A percentile compares a stretch with the other conserved stretches of the same genome.
Evolutionary conservation across 2,113 vertebrate genomes (phyloP).

Genomic region (Sclerurus mexicanus): DNA sequence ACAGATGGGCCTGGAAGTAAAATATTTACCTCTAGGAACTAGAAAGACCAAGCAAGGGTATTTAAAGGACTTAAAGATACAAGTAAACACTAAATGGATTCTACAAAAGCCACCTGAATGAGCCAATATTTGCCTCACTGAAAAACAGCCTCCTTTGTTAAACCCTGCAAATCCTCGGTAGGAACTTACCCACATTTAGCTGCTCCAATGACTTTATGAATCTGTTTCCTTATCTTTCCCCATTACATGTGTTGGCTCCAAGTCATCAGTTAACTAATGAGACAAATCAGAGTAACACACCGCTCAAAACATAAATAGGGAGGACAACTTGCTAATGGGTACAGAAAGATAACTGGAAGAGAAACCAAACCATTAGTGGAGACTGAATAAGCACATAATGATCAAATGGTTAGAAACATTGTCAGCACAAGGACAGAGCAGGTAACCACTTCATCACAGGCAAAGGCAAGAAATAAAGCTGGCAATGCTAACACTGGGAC

Average conservation of each 20-base stretch:
- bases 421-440: neutral
- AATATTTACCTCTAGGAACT: neutral
- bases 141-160: neutral
- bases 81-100: neutral
- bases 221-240: neutral
- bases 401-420: neutral
- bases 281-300: neutral
- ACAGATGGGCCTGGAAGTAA: neutral
- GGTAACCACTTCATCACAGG: neutral
- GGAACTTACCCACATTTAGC: neutral
- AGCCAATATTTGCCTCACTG: neutral
- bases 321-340: neutral
- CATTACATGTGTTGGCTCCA: neutral
- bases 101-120: neutral
- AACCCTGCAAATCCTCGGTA: neutral
- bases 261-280: neutral
- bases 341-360: neutral
- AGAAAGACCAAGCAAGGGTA: neutral
- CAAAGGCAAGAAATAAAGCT: neutral
- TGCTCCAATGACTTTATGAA: neutral
- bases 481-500: neutral
- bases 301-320: neutral
- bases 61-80: neutral
- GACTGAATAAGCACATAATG: neutral
- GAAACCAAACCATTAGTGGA: neutral